These are phyloP conservation scores for Orchesella cincta DNA, from an alignment of 1,140 invertebrate genomes.

Conservation along the genomic window DNA sequence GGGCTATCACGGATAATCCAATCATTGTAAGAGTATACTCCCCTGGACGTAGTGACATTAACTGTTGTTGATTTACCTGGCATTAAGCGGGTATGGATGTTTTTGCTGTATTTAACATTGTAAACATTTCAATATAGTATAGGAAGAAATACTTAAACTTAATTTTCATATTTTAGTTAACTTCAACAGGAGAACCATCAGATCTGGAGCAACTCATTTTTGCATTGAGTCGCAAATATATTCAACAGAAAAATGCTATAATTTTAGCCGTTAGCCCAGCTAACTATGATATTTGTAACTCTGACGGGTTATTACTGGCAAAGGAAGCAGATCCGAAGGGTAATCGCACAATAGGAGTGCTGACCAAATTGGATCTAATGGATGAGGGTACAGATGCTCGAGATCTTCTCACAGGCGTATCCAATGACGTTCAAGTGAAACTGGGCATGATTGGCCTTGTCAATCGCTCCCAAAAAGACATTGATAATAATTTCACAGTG, in stretches of 20 bases:
- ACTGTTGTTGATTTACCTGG: conserved; percentile 39
- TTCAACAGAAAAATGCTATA: conserved; percentile 55
- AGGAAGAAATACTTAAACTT: too few species aligned
- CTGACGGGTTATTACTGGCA: conserved; percentile 63
- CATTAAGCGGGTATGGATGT: conserved; percentile 31
- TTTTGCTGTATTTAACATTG: neutral
- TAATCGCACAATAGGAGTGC: conserved; percentile 65
- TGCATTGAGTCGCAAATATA: conserved; percentile 54
- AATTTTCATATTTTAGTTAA: conserved; percentile 47
- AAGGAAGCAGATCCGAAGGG: conserved; percentile 63
- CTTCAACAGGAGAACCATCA: conserved; percentile 55
- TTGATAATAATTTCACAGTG: conserved; percentile 82
- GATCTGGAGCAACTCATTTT: conserved; percentile 56
- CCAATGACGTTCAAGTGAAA: conserved; percentile 93
- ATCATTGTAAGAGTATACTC: conserved; percentile 32
- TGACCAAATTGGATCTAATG: conserved; percentile 93
- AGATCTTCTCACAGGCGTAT: conserved; percentile 86
- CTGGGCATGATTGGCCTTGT: conserved; percentile 98
- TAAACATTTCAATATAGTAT: neutral
- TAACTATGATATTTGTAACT: conserved; percentile 64
- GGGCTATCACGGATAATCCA: conserved; percentile 7
- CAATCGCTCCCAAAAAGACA: conserved; percentile 96
- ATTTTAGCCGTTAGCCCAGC: conserved; percentile 62
- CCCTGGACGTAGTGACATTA: conserved; percentile 23
- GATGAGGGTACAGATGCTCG: conserved; percentile 96